These are phyloP conservation scores for Drosophila siamana DNA, from an alignment of 2,888 invertebrate genomes.

Conservation along the genomic window DNA sequence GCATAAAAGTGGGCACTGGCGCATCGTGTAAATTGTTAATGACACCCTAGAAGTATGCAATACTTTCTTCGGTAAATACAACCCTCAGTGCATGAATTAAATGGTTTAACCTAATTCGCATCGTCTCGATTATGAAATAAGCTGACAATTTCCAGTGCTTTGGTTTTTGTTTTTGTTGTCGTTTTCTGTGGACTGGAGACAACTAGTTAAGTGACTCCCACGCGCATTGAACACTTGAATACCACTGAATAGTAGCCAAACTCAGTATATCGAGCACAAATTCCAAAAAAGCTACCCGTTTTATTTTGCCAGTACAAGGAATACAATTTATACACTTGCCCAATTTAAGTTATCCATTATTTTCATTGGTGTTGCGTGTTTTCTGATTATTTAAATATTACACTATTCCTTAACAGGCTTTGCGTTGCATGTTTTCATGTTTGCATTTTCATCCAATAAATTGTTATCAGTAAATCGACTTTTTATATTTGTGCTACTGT, in stretches of 20 bases:
- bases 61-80: neutral
- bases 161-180: conserved; percentile 17
- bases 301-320: conserved; percentile 27
- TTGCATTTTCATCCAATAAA: neutral
- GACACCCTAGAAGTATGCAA: conserved; percentile 35
- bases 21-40: conserved; percentile 3
- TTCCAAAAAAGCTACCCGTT: neutral
- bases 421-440: neutral
- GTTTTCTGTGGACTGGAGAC: conserved; percentile 13
- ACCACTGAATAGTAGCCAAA: conserved; percentile 4
- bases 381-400: conserved; percentile 1
- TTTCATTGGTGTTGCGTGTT: conserved; percentile 29
- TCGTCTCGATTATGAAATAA: conserved; percentile 71
- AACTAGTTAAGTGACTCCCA: conserved; percentile 29
- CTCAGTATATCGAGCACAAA: conserved; percentile 8
- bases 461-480: conserved; percentile 16
- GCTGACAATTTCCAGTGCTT: conserved; percentile 43
- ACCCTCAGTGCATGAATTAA: conserved; percentile 16
- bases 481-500: neutral
- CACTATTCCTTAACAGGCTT: conserved; percentile 1
- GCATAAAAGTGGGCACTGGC: neutral
- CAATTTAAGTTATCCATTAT: conserved; percentile 1
- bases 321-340: neutral
- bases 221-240: conserved; percentile 43
- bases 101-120: conserved; percentile 58